Conservation (phyloP, 2,113 vertebrate genomes). For the Parus major region DNA sequence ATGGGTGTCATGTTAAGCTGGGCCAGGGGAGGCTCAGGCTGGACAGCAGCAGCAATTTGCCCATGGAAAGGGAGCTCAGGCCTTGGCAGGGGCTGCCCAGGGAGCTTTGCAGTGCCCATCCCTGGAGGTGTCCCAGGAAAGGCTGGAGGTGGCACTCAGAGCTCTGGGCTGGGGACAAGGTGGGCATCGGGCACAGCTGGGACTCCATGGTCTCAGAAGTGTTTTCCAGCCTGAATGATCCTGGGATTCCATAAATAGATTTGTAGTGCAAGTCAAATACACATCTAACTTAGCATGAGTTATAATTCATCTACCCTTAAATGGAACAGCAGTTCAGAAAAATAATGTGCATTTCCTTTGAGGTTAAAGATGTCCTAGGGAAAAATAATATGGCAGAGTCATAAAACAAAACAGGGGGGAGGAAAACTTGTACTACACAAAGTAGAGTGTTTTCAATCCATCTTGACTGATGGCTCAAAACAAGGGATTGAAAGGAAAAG, state of each 20-base stretch:
- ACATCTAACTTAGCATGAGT: background rate
- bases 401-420: background rate
- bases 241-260: background rate
- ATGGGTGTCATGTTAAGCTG: background rate
- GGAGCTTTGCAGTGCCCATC: background rate
- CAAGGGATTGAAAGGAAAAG: background rate
- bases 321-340: background rate
- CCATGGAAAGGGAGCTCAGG: background rate
- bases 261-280: background rate
- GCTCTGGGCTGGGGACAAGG: background rate
- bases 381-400: background rate
- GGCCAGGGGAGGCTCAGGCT: rapidly evolving
- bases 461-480: background rate
- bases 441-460: background rate
- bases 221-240: background rate
- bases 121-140: background rate
- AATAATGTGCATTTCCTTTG: background rate
- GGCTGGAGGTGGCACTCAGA: background rate
- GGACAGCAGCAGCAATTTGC: background rate
- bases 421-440: background rate
- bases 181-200: rapidly evolving
- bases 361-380: background rate
- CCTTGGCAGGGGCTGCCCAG: background rate
- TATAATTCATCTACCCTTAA: background rate
- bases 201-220: rapidly evolving